phyloP scores from a whole-genome alignment of 53 echinoderm and acorn worm genomes.

The Paelopatides confundens region DNA sequence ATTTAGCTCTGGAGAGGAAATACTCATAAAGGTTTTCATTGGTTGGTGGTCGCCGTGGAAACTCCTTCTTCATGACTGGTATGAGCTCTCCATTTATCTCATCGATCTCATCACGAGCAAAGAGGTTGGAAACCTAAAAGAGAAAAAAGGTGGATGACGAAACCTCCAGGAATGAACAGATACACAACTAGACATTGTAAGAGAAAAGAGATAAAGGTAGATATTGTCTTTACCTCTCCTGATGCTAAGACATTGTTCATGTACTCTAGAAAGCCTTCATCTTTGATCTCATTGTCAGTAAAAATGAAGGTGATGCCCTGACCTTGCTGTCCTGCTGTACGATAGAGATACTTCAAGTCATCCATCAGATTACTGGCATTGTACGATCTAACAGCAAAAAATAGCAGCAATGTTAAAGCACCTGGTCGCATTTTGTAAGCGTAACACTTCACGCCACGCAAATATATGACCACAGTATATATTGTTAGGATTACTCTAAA shows the following conservation, averaged over 20 bases:
- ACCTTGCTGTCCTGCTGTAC: conserved; percentile 93
- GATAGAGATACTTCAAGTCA: conserved; percentile 92
- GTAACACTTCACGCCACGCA: no score
- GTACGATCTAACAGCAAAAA: conserved; percentile 71
- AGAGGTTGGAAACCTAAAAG: conserved; percentile 91
- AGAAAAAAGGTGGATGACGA: no score
- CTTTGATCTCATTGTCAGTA: conserved; percentile 99
- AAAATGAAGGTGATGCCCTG: conserved; percentile 99
- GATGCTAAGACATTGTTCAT: conserved; percentile 99
- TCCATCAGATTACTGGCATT: conserved; percentile 95
- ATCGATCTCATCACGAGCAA: conserved; percentile 99
- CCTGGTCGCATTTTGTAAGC: no score
- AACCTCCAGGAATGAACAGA: no score
- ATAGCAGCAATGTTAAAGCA: no score
- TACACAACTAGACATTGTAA: no score
- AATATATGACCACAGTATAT: no score
- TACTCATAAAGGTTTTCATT: conserved; percentile 99
- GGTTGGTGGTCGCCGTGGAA: conserved; percentile 97
- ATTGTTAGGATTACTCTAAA: no score
- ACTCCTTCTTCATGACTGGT: conserved; percentile 97
- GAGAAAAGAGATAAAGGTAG: no score
- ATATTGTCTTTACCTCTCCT: conserved; percentile 74
- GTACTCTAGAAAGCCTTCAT: conserved; percentile 98
- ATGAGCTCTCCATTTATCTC: conserved; percentile 97
- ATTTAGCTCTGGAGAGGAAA: conserved; percentile 89